Base-by-base conservation (phyloP, 2,797 vertebrate species). In the Parotocinclus haroldoi region DNA sequence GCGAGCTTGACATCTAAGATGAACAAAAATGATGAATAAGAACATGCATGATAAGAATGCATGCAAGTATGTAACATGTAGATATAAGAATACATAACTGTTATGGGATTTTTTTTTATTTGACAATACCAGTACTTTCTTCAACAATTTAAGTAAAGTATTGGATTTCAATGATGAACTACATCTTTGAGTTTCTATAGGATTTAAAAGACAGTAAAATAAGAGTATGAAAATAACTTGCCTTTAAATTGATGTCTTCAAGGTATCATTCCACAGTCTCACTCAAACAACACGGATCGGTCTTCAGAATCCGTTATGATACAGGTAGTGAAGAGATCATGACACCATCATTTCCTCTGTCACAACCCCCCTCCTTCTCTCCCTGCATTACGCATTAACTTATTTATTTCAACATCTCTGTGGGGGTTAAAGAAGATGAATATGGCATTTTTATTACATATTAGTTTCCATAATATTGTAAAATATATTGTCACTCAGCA, bases 1-100 rank as follows among this genome's bases (percentile, higher is more conserved):
- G 81, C 58, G 84, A 81, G 78, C 88, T 80, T 67, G 88, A 89
- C 89, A 90, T 90, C 89, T 90, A 84, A 50, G 12, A 27, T 51
- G 58, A 44, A 64, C 44, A 39, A 74, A 75, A 10, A 46, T 19
- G 16, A 38, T 8, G 52, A 19, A 69, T 37, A 40, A 58, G n/a
- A 27, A 42, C 45, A 42, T 18, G 16, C 8, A 66, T n/a, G n/a
- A n/a, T n/a, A n/a, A n/a, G n/a, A n/a, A n/a, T n/a, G n/a, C n/a
- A n/a, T n/a, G n/a, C n/a, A n/a, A n/a, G n/a, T n/a, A n/a, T n/a
- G n/a, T n/a, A n/a, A n/a, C n/a, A n/a, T n/a, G n/a, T n/a, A n/a
- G n/a, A n/a, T n/a, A n/a, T n/a, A n/a, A n/a, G n/a, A n/a, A n/a
- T n/a, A n/a, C 5, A 27, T 27, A 27, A 5, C 27, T 27, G 27